phyloP scores from a whole-genome alignment of 2,797 vertebrate genomes.

The Paratrypauchen microcephalus region DNA sequence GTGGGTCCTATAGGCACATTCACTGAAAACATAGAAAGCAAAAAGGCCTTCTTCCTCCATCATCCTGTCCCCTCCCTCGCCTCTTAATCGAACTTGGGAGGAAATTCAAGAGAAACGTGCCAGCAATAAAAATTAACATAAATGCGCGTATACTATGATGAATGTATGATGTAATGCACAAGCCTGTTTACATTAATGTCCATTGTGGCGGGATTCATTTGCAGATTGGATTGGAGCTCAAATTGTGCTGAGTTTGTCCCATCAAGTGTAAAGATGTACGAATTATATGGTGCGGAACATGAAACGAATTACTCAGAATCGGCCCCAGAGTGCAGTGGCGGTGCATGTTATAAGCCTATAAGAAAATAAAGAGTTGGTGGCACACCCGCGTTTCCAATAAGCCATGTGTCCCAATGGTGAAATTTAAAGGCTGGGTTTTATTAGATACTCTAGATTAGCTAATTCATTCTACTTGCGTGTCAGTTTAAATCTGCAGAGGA shows the following conservation, averaged over 20 bases:
- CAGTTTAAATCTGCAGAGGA: slow-evolving; percentile 7
- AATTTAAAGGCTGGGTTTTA: slow-evolving; percentile 10
- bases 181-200: slow-evolving; percentile 1
- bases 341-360: slow-evolving; percentile 22
- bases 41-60: slow-evolving; percentile 23
- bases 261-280: slow-evolving; percentile 13
- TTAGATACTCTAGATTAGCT: slow-evolving; percentile 10
- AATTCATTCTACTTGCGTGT: slow-evolving; percentile 8
- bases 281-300: slow-evolving; percentile 13
- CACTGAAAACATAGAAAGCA: slow-evolving; percentile 22
- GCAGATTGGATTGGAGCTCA: slow-evolving; percentile 4
- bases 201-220: not conserved
- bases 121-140: slow-evolving; percentile 9
- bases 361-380: slow-evolving; percentile 10
- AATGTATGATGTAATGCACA: slow-evolving; percentile 3
- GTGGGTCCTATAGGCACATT: slow-evolving; percentile 7
- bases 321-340: not conserved
- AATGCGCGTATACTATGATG: not conserved
- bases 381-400: slow-evolving; percentile 8
- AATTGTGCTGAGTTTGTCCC: slow-evolving; percentile 16
- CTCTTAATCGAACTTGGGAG: slow-evolving; percentile 18
- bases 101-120: slow-evolving; percentile 4
- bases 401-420: slow-evolving; percentile 5
- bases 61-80: slow-evolving; percentile 7
- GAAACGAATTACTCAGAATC: slow-evolving; percentile 13